Evolutionary conservation across 2,888 invertebrate genomes (phyloP), one percentile per base, ranked within the genome.

Genomic region (Chrysolina americana): DNA sequence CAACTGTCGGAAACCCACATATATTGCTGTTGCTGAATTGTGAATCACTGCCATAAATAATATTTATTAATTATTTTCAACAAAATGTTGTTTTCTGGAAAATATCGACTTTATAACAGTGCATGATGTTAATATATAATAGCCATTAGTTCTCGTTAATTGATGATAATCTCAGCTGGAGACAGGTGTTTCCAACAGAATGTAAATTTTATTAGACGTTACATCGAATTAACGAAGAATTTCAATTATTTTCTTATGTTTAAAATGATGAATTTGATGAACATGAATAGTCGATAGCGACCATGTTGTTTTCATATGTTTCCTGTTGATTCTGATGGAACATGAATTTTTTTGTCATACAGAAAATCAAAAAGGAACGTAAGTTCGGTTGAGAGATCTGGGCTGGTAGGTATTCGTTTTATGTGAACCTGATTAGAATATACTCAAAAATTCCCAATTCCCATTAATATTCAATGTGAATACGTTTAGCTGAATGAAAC

Each of bases 11-110:
- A 17, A 41, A 68, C 48, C 28, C 63, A 47, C 41, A 72, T 72
- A 53, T 68, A 72, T 64, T 1, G 68, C 63, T 63, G n/a, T 41
- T 28, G 41, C 21, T 65, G 17, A 36, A 68, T 63, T 74, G 70
- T 50, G 48, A 53, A 73, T 73, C 44, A 64, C 36, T 23, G 50
- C 62, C 47, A 73, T 77, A 76, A 77, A 77, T 76, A 74, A 77
- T 72, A 68, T 56, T 56, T 41, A 70, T 71, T 76, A 77, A 70
- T 71, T 76, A 77, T 74, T 77, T 74, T 72, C 76, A 72, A 76
- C 76, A 76, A 76, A 76, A 74, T 47, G 69, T 50, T 73, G 76
- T 73, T 76, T 68, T 76, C 68, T 17, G 68, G 65, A 72, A 68
- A 75, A 75, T 71, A 68, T 75, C 68, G 56, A 19, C 71, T 64